These are phyloP conservation scores for Desoria tigrina DNA, from an alignment of 2,888 invertebrate species.

Conservation along the genomic window DNA sequence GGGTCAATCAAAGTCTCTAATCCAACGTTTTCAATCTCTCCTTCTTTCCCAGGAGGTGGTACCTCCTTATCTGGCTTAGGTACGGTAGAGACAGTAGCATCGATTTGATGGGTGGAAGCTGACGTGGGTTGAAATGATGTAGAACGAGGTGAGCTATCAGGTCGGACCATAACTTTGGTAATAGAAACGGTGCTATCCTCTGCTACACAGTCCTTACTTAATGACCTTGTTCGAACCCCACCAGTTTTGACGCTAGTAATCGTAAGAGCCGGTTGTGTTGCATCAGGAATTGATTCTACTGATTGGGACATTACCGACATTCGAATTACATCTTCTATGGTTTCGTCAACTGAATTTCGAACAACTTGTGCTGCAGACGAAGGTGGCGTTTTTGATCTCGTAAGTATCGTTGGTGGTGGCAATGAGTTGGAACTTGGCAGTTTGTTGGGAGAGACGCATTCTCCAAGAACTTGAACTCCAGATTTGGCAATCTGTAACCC, in stretches of 20 bases:
- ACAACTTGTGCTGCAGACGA: background rate
- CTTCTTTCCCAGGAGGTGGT: conserved; percentile 8
- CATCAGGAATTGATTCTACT: conserved; percentile 21
- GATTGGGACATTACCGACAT: conserved; percentile 20
- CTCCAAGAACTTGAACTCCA: background rate
- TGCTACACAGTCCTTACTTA: conserved; percentile 47
- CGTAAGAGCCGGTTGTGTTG: conserved; percentile 19
- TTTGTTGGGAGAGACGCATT: background rate
- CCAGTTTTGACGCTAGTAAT: conserved; percentile 20
- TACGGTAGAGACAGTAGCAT: background rate
- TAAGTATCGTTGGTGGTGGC: too few relatives aligned
- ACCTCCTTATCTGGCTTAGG: conserved; percentile 7
- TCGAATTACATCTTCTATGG: conserved; percentile 85
- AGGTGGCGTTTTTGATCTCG: background rate
- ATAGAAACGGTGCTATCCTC: conserved; percentile 23
- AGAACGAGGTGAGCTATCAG: conserved; percentile 3
- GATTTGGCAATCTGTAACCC: background rate
- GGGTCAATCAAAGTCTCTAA: conserved; percentile 68
- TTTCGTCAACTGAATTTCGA: conserved; percentile 77
- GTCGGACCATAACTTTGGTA: conserved; percentile 15
- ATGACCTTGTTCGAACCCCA: conserved; percentile 42
- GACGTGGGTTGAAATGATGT: background rate
- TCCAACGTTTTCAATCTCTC: background rate
- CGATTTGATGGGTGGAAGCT: background rate
- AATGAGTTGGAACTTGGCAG: conserved; percentile 1